These are phyloP conservation scores for Microplitis manilae DNA, from an alignment of 2,888 invertebrate species.

Conservation along the genomic window DNA sequence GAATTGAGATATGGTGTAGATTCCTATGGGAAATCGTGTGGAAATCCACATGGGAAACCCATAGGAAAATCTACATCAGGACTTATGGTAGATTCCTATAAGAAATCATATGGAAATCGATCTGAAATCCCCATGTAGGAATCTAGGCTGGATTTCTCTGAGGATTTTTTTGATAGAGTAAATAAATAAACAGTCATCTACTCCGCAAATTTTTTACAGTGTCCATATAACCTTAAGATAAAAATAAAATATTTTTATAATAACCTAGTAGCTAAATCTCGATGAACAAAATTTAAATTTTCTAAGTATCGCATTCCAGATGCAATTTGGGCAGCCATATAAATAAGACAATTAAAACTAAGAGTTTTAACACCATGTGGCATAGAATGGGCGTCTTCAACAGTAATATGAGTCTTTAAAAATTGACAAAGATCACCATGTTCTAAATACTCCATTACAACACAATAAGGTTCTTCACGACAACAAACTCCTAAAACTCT, in stretches of 20 bases:
- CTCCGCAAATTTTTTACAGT: too few relatives aligned
- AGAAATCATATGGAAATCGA: too few relatives aligned
- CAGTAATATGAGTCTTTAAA: constrained; percentile 80
- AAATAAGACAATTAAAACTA: constrained; percentile 83
- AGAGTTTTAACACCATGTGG: constrained; percentile 77
- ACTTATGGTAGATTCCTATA: too few relatives aligned
- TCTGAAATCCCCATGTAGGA: too few relatives aligned
- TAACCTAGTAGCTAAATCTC: constrained; percentile 87
- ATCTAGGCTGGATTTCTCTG: too few relatives aligned
- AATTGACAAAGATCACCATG: constrained; percentile 88
- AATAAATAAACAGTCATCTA: too few relatives aligned
- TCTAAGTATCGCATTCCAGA: constrained; percentile 93
- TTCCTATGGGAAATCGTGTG: too few relatives aligned
- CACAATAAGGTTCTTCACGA: constrained; percentile 83
- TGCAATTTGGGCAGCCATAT: constrained; percentile 88
- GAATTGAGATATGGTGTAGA: too few relatives aligned
- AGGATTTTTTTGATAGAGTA: too few relatives aligned
- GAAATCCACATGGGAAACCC: too few relatives aligned
- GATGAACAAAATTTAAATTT: constrained; percentile 90
- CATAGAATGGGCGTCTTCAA: constrained; percentile 76
- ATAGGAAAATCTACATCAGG: too few relatives aligned
- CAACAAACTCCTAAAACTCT: constrained; percentile 84
- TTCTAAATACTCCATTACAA: constrained; percentile 88
- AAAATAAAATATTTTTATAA: background rate
- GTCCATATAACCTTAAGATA: background rate